Base-by-base conservation (phyloP, 2,113 vertebrate genomes). In the Cygnus atratus region DNA sequence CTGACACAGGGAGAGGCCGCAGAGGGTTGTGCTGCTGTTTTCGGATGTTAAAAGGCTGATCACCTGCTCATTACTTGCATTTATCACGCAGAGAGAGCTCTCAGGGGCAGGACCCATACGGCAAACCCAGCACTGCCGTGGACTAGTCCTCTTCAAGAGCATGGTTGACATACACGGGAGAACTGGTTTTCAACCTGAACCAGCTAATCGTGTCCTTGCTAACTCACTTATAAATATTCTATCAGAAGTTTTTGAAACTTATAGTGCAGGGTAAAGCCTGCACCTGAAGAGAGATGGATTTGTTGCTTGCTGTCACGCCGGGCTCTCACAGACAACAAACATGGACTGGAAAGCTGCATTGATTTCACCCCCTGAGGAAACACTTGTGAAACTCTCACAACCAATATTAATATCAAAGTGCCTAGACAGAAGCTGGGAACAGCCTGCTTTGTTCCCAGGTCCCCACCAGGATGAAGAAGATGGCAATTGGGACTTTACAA, bases 1-100 rank as follows among this genome's bases (percentile, higher is more conserved):
- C 54, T 93, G 95, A 96, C 84, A 58, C 1, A 5, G 74, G 71
- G 66, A 87, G 81, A 94, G 95, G 94, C 71, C 91, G 79, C 82
- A 74, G 68, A 92, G 76, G 83, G 93, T 93, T 43, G 7, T 3
- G 1, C 35, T 54, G 33, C 79, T 93, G 95, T 96, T 96, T 94
- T 93, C 65, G 77, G 83, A 91, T 58, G 87, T 88, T 85, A 71
- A 90, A 85, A 89, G 81, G 77, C 39, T 4, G 0, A 77, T 90
- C 81, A 90, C 31, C 84, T 74, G 55, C 65, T 63, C 77, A 35
- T 3, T 13, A 41, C 84, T 88, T 88, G 67, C 46, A 33, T 33
- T 91, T 72, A 39, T 55, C 55, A 81, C 4, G 5, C 9, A 10
- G 55, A 86, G 91, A 65, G 20, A 76, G 63, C 44, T 65, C 18